A percentile compares a stretch with the other conserved stretches of the same genome.
These are phyloP conservation scores for Cepaea nemoralis DNA, from an alignment of 1,140 invertebrate genomes.

Conservation along the genomic window DNA sequence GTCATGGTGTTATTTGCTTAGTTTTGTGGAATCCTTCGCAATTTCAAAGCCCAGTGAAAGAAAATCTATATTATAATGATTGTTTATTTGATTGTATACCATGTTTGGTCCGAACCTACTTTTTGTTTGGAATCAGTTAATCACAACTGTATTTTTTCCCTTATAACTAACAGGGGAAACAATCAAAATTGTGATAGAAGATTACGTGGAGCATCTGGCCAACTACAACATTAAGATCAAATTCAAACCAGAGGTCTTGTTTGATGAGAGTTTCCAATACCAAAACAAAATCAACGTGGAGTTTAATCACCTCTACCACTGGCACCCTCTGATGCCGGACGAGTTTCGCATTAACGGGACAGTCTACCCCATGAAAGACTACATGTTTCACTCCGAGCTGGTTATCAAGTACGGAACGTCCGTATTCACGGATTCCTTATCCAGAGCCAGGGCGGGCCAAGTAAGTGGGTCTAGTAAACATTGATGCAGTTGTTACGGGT, in stretches of 20 bases:
- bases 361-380: slow-evolving; percentile 67
- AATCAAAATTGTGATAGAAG: slow-evolving; percentile 73
- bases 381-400: slow-evolving; percentile 67
- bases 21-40: no score
- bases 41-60: no score
- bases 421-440: slow-evolving; percentile 69
- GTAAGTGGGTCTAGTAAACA: slow-evolving; percentile 67
- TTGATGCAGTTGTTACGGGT: no score
- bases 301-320: slow-evolving; percentile 73
- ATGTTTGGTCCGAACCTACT: no score
- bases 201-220: slow-evolving; percentile 73
- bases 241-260: slow-evolving; percentile 70
- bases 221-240: slow-evolving; percentile 70
- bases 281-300: slow-evolving; percentile 72
- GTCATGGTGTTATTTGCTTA: no score
- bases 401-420: slow-evolving; percentile 71
- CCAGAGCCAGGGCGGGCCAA: slow-evolving; percentile 68
- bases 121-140: no score
- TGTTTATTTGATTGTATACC: no score
- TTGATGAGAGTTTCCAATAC: slow-evolving; percentile 69
- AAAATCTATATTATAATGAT: no score
- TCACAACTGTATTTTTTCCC: no score
- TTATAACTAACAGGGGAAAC: slow-evolving; percentile 69
- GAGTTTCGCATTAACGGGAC: slow-evolving; percentile 66
- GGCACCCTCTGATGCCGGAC: slow-evolving; percentile 73